phyloP scores from a whole-genome alignment of 1,140 invertebrate genomes.

The Trinorchestia longiramus region DNA sequence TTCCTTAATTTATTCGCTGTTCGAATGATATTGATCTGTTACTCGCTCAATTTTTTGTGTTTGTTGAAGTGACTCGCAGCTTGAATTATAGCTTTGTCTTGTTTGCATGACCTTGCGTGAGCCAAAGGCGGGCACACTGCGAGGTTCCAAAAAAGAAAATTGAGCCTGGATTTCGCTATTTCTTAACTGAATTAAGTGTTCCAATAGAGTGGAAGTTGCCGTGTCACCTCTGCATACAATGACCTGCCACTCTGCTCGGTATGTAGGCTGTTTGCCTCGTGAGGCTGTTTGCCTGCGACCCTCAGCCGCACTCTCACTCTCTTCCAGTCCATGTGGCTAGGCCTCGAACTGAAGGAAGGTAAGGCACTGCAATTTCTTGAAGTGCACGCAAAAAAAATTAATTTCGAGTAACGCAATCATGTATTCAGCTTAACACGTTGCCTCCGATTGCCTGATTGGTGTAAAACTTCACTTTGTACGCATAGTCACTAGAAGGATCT shows the following conservation, averaged over 20 bases:
- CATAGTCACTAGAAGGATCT: too few relatives aligned
- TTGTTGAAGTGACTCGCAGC: too few relatives aligned
- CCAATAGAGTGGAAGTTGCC: neutral
- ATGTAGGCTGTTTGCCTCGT: neutral
- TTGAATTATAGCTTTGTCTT: neutral
- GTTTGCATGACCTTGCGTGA: neutral
- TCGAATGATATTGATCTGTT: neutral
- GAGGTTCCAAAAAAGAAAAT: neutral
- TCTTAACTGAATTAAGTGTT: neutral
- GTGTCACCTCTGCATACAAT: neutral
- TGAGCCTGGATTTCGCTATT: neutral
- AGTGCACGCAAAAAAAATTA: neutral
- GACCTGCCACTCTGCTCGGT: neutral
- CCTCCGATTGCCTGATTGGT: too few relatives aligned
- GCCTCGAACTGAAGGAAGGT: neutral
- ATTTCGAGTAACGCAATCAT: neutral
- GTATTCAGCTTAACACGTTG: too few relatives aligned
- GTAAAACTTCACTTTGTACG: too few relatives aligned
- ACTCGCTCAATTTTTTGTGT: neutral
- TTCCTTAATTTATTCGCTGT: neutral
- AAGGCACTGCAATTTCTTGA: neutral
- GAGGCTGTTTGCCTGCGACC: neutral
- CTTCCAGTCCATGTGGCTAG: neutral
- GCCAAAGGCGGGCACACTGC: neutral
- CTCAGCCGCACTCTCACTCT: neutral